Evolutionary conservation across 2,113 vertebrate genomes (phyloP).

Genomic region (Motacilla alba): DNA sequence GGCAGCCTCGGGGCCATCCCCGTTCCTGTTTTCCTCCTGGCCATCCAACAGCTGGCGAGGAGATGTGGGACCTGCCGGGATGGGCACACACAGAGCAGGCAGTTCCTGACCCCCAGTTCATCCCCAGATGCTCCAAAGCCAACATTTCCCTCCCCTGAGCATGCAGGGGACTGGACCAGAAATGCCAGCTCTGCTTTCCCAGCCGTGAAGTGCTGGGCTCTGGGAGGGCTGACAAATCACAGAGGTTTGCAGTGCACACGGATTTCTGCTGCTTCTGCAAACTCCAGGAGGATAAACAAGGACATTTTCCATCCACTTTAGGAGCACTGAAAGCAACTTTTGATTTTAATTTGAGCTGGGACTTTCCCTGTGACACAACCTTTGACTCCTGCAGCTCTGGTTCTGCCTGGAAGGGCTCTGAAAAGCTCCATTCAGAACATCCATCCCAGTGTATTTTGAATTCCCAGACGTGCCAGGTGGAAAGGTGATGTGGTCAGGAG

Average conservation of each 20-base stretch:
- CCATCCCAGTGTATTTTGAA: background rate
- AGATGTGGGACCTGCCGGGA: background rate
- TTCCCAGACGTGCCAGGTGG: background rate
- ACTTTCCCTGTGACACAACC: background rate
- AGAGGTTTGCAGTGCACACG: background rate
- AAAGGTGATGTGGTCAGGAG: background rate
- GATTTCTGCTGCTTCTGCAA: constrained; percentile 46
- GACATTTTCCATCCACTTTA: constrained; percentile 7
- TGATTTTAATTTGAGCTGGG: background rate
- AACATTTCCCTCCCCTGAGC: background rate
- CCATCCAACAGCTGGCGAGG: background rate
- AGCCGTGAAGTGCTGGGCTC: background rate
- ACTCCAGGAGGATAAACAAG: constrained; percentile 21
- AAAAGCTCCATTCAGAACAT: background rate
- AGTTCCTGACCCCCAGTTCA: background rate
- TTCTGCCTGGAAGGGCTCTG: background rate
- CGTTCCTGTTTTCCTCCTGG: background rate
- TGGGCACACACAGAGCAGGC: fast-evolving
- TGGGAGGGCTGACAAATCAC: background rate
- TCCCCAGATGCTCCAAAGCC: background rate
- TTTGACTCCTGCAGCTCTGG: background rate
- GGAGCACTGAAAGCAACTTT: background rate
- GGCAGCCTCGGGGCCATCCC: background rate
- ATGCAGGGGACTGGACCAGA: background rate
- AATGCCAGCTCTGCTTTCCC: background rate